phyloP scores from a whole-genome alignment of 2,888 invertebrate species.

The Sipha maydis region DNA sequence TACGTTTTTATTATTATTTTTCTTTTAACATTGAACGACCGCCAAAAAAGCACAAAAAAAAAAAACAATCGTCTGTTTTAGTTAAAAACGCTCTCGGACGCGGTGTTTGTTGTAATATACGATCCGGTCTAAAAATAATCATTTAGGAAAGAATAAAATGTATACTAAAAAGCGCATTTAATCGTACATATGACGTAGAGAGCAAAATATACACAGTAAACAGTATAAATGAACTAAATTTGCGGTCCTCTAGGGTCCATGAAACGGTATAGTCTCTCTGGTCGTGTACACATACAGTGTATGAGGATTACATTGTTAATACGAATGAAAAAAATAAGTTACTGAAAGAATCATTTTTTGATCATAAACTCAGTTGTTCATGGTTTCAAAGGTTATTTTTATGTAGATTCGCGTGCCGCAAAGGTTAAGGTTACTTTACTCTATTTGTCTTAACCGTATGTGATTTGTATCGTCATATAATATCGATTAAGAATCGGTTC shows the following conservation, averaged over 20 bases:
- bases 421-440: too few relatives aligned
- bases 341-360: too few relatives aligned
- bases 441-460: too few relatives aligned
- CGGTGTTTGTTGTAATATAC: not conserved
- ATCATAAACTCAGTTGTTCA: too few relatives aligned
- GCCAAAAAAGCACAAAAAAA: slow-evolving; percentile 25
- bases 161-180: slow-evolving; percentile 12
- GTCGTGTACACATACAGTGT: too few relatives aligned
- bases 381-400: too few relatives aligned
- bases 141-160: not conserved
- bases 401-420: too few relatives aligned
- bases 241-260: too few relatives aligned
- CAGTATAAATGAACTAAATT: too few relatives aligned
- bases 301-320: too few relatives aligned
- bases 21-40: slow-evolving; percentile 7
- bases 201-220: not conserved
- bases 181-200: not conserved
- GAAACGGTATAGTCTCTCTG: too few relatives aligned
- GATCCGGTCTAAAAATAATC: slow-evolving; percentile 10
- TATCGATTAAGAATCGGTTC: not conserved
- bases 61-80: slow-evolving; percentile 24
- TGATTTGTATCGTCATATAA: not conserved
- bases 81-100: not conserved
- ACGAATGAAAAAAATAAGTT: too few relatives aligned
- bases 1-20: not conserved